Evolutionary conservation across 2,113 vertebrate genomes (phyloP), one percentile per base, ranked within the genome.

Genomic region (Halcyon malimbica): DNA sequence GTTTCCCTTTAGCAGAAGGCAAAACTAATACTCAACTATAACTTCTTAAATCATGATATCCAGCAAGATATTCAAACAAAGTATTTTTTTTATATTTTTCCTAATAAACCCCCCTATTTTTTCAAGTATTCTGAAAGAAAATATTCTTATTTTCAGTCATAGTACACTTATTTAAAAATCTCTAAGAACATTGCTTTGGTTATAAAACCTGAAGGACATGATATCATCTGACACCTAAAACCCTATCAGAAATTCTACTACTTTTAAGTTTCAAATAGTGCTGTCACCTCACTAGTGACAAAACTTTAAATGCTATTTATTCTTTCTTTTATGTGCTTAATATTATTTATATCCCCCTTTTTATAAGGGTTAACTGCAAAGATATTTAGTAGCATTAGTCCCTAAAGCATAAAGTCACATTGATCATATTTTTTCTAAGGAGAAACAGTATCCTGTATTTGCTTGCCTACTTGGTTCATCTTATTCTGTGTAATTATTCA

Each of bases 401-500:
- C 11, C 20, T 33, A 91, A 69, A 77, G 11, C 28, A 83, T 68
- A 28, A 71, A 94, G 86, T 41, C 83, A 93, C 39, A 69, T 57
- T 53, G 69, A 89, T 46, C 44, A 75, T 14, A 21, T 48, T 88
- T 95, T 79, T 79, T 21, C 57, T 42, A 57, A 79, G 67, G 18
- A 91, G 68, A 90, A 82, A n/a, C 21, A 80, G 68, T 25, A 90
- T 92, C 56, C 70, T 89, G 65, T 56, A 83, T 35, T 87, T 91
- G 51, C 70, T 73, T 96, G 41, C 41, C 75, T 59, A 41, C 35
- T 91, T 89, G 57, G 20, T 87, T 71, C 78, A 78, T 74, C 54
- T 85, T 85, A 71, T 79, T 73, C 33, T 48, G 9, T 57, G 37
- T 90, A 70, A 93, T 92, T 95, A 92, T 76, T 94, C 82, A 82